Conservation (phyloP, 1,140 invertebrate genomes). For the Drosophila ogumai region DNA sequence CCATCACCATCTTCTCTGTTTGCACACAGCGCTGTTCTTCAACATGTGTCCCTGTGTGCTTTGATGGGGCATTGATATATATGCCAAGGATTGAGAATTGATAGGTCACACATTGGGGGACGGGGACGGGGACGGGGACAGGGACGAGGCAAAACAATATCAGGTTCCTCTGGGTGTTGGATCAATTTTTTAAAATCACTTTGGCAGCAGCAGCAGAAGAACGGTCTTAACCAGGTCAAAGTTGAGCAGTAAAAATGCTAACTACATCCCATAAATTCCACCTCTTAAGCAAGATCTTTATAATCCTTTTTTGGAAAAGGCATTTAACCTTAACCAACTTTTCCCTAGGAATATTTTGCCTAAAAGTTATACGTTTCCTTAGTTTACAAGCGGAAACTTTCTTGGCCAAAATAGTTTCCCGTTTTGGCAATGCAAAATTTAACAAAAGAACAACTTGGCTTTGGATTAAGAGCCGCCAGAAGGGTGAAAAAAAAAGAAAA, state of each 20-base stretch:
- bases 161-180: conserved; percentile 14
- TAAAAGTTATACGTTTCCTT: conserved; percentile 29
- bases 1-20: conserved; percentile 32
- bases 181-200: conserved; percentile 27
- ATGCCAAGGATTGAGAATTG: conserved; percentile 35
- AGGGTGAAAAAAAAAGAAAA: neutral
- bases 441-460: conserved; percentile 12
- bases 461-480: conserved; percentile 30
- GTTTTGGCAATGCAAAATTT: conserved; percentile 17
- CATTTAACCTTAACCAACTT: conserved; percentile 10
- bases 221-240: neutral
- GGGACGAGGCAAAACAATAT: conserved; percentile 18
- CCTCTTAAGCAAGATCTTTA: neutral
- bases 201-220: neutral
- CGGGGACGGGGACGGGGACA: conserved; percentile 5
- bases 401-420: conserved; percentile 43
- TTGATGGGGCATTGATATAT: conserved; percentile 53
- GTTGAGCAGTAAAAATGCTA: neutral
- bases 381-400: conserved; percentile 31
- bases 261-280: neutral
- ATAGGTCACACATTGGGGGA: conserved; percentile 8
- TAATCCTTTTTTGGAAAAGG: neutral
- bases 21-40: conserved; percentile 34
- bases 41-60: conserved; percentile 18
- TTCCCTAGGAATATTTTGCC: conserved; percentile 7